Percentiles rank a stretch among this genome's conserved stretches.
Evolutionary conservation across 2,797 vertebrate genomes (phyloP).

Genomic region (Leucoraja ocellata): DNA sequence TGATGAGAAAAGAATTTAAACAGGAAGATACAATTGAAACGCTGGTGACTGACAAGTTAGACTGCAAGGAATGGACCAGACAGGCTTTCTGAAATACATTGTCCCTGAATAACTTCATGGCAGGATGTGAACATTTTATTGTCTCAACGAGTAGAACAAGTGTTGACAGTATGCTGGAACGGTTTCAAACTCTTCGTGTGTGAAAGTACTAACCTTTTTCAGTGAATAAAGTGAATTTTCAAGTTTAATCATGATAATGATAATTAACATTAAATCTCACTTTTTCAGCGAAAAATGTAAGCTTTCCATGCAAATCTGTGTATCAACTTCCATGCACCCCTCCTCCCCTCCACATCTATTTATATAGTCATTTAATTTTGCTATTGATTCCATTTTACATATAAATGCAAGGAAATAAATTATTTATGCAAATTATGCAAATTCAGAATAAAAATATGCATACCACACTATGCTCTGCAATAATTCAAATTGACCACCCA

Average conservation of each 20-base stretch:
- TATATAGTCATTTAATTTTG: not conserved
- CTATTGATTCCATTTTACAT: not conserved
- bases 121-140: conserved; percentile 27
- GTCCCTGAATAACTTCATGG: conserved; percentile 21
- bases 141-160: not conserved
- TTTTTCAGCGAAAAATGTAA: not conserved
- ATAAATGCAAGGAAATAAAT: not conserved
- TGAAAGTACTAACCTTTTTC: not conserved
- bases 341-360: not conserved
- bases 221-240: not conserved
- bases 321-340: too few relatives aligned
- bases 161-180: conserved; percentile 29
- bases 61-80: not conserved
- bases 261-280: not conserved
- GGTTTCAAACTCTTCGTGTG: conserved; percentile 9
- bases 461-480: conserved; percentile 58
- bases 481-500: conserved; percentile 66
- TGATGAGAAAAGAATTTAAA: conserved; percentile 35
- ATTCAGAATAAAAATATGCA: conserved; percentile 48
- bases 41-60: conserved; percentile 28
- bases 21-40: conserved; percentile 26
- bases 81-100: not conserved
- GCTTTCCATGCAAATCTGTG: not conserved
- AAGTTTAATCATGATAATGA: not conserved
- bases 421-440: not conserved